Base-by-base conservation (phyloP, 1,140 invertebrate genomes). In the Ruditapes philippinarum region DNA sequence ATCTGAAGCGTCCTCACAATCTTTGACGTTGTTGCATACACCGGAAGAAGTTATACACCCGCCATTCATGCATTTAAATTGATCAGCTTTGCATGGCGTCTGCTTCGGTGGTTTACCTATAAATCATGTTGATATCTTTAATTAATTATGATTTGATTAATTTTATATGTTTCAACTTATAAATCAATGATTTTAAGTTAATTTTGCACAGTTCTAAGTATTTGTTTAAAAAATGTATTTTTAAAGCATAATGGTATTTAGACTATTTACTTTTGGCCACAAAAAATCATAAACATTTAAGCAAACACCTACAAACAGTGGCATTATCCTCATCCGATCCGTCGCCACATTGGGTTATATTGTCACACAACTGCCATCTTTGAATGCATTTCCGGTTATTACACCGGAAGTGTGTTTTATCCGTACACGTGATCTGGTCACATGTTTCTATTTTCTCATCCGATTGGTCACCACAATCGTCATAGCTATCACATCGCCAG, bases 381-480 rank as follows among this genome's bases (percentile, higher is more conserved):
- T 98, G 97, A 62, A 99, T 98, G 93, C 99, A 99, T 81, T 97
- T 97, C 74, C 92, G 89, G 80, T 95, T 94, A 62, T 93, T 82
- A 88, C 94, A 95, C 45, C 92, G 90, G 90, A 95, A 95, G 19
- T 92, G 80, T 11, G 92, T 98, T 91, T 98, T 97, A 33, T 97
- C 97, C 45, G 88, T 86, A 90, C 95, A 96, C 9, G 89, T 91
- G 19, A 94, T 93, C 96, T 96, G 96, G 95, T 97, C 97, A 95
- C 99, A 99, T 94, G 99, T 99, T 93, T 98, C 98, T 28, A 96
- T 96, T 92, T 98, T 97, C 96, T 99, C 99, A 95, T 99, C 99
- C 4, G 98, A 98, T 33, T 97, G 97, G 95, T 99, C 99, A 0
- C 98, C 98, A 94, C 99, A 99, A 92, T 99, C 99, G 7, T 98